Evolutionary conservation across 2,888 invertebrate species (phyloP).

Genomic region (Ganaspis brasiliensis): DNA sequence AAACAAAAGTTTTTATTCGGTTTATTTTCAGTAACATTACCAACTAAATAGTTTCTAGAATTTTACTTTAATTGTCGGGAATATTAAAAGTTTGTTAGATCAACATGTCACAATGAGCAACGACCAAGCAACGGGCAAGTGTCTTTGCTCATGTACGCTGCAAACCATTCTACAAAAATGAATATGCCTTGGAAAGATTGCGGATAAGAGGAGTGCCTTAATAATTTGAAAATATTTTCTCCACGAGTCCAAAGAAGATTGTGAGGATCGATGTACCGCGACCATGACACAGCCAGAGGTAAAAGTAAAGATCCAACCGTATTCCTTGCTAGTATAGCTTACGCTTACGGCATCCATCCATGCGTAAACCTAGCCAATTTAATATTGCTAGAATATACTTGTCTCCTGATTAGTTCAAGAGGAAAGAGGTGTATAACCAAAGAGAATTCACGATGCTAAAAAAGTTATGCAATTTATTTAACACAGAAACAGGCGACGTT

Average conservation of each 20-base stretch:
- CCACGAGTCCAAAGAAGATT: constrained; percentile 3
- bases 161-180: constrained; percentile 1
- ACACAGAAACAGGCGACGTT: too few species aligned
- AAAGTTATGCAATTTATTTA: not conserved
- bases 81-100: not conserved
- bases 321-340: not conserved
- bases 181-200: not conserved
- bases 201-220: not conserved
- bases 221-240: constrained; percentile 19
- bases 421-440: constrained; percentile 4
- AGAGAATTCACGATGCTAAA: not conserved
- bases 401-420: not conserved
- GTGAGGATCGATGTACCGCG: constrained; percentile 12
- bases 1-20: too few species aligned
- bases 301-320: not conserved
- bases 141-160: constrained; percentile 1
- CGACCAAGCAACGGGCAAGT: not conserved
- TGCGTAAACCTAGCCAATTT: not conserved
- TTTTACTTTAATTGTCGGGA: not conserved
- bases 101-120: constrained; percentile 18
- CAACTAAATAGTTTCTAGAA: not conserved
- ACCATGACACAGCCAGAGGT: not conserved
- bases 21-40: constrained; percentile 2
- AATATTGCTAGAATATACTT: not conserved
- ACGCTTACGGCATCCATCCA: not conserved